phyloP scores from a whole-genome alignment of 2,113 vertebrate genomes.

The Notothenia coriiceps region DNA sequence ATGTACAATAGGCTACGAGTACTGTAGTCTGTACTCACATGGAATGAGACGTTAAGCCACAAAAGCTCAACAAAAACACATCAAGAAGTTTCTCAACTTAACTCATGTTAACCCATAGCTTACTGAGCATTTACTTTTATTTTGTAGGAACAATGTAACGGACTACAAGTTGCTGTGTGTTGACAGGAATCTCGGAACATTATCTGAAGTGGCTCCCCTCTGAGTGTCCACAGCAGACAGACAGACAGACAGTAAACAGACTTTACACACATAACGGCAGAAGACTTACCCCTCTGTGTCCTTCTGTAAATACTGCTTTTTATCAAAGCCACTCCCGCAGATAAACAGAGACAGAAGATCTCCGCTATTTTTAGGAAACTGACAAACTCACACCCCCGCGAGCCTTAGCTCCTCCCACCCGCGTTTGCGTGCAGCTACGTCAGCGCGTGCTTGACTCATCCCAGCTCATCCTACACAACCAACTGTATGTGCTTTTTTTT shows the following conservation, averaged over 20 bases:
- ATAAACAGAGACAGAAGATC: neutral
- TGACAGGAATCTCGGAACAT: neutral
- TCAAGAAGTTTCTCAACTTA: too few relatives aligned
- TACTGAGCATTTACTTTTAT: too few relatives aligned
- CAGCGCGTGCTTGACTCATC: neutral
- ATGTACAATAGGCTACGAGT: neutral
- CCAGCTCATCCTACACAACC: neutral
- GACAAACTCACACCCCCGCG: constrained; percentile 41
- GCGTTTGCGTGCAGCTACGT: neutral
- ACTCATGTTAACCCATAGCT: too few relatives aligned
- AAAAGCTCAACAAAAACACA: neutral
- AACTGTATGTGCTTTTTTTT: neutral
- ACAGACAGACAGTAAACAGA: neutral
- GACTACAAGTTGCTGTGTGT: neutral
- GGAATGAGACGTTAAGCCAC: neutral
- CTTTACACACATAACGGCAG: neutral
- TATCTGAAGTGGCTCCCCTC: neutral
- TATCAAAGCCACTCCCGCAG: constrained; percentile 7
- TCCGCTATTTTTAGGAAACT: constrained; percentile 51
- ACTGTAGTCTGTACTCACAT: constrained; percentile 7
- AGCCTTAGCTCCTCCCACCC: constrained; percentile 51
- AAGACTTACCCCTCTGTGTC: constrained; percentile 36
- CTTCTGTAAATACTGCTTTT: neutral
- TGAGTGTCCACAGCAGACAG: neutral
- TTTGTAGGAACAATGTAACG: neutral